phyloP scores from a whole-genome alignment of 2,888 invertebrate species.

The Andrena bicolor region DNA sequence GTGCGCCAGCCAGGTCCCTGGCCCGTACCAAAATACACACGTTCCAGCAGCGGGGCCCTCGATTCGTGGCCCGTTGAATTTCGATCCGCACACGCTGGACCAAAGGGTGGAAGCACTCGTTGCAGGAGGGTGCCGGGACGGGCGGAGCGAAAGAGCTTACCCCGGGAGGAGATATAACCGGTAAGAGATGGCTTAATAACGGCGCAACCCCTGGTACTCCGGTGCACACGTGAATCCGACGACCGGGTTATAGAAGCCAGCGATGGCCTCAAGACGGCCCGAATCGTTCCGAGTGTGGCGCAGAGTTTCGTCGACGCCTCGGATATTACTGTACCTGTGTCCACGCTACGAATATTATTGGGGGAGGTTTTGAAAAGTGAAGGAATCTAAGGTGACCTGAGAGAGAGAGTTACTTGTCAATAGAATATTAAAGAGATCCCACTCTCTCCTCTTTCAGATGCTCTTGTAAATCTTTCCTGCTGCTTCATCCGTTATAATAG shows the following conservation, averaged over 20 bases:
- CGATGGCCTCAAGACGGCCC: slow-evolving; percentile 15
- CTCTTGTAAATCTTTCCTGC: too few relatives aligned
- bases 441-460: too few relatives aligned
- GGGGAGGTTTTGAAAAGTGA: too few relatives aligned
- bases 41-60: not conserved
- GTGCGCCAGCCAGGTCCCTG: not conserved
- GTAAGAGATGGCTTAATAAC: slow-evolving; percentile 84
- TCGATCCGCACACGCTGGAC: slow-evolving; percentile 31
- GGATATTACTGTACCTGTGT: not conserved
- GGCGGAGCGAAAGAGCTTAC: slow-evolving; percentile 45
- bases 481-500: too few relatives aligned
- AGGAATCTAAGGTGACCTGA: too few relatives aligned
- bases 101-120: slow-evolving; percentile 7
- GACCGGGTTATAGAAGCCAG: not conserved
- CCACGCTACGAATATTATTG: too few relatives aligned
- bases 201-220: slow-evolving; percentile 67
- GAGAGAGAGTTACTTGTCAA: too few relatives aligned
- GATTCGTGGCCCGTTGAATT: slow-evolving; percentile 38
- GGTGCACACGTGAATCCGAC: slow-evolving; percentile 45
- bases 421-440: too few relatives aligned
- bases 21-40: slow-evolving; percentile 13
- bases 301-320: not conserved
- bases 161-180: slow-evolving; percentile 79
- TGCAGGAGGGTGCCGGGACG: slow-evolving; percentile 1
- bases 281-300: not conserved